Base-by-base conservation (phyloP, 2,113 vertebrate genomes). In the Tenebrosternarchus preto region DNA sequence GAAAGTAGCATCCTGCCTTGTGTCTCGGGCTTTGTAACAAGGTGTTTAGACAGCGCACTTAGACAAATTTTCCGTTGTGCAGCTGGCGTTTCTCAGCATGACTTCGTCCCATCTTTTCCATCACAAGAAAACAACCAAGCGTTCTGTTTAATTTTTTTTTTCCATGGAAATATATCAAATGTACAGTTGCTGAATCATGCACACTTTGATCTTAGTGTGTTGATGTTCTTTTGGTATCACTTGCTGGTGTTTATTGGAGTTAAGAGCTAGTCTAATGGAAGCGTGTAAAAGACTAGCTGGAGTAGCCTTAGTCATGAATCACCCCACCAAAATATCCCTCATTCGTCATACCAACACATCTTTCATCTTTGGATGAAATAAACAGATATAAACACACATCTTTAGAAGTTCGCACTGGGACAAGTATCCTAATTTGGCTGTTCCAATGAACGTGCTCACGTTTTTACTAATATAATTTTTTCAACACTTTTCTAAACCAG, bases 31-130 rank as follows among this genome's bases (percentile, higher is more conserved):
- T 36, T 79, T 78, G 76, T 79, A 80, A 79, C 76, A 71, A 82
- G 80, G 63, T 85, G 83, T 85, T 82, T 85, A 71, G 83, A 85
- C 83, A 84, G 75, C 39, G 43, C 59, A 36, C 43, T 74, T 63
- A 57, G 71, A 84, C 83, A 78, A 82, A 79, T 59, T 85, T 82
- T 85, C 72, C 80, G 82, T 39, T 50, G 80, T 63, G 64, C 76
- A 60, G 76, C 76, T 85, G 72, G 60, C 36, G 79, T 69, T 50
- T 31, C 46, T 82, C 76, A 74, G 31, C 22, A 29, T 63, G 67
- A 72, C 66, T 80, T 66, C 46, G 67, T n/a, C 53, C 39, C 71
- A 33, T 78, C n/a, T 0, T 64, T 63, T 70, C 53, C 76, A 15
- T 53, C 0, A 20, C 73, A 11, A 17, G 55, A 33, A 50, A 50